Conservation (phyloP, 2,113 vertebrate species). For the Psephotus haematonotus region DNA sequence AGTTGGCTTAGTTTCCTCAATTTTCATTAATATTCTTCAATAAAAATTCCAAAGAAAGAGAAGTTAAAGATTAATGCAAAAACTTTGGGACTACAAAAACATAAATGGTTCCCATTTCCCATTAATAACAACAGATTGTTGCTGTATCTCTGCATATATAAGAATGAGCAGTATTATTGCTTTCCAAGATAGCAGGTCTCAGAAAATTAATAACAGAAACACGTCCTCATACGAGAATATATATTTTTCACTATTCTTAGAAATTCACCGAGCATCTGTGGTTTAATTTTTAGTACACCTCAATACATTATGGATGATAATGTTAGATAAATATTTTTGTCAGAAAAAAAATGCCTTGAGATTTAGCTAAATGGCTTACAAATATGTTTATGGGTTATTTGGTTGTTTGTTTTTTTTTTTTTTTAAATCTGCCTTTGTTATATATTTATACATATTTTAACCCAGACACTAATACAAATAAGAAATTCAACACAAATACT, state of each 20-base stretch:
- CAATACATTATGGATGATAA: slow-evolving; percentile 20
- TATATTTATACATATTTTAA: slow-evolving; percentile 16
- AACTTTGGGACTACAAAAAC: background rate
- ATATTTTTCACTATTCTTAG: background rate
- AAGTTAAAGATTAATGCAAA: background rate
- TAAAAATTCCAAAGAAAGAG: background rate
- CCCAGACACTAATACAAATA: slow-evolving; percentile 22
- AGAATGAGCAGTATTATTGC: background rate
- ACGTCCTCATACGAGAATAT: background rate
- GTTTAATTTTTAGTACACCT: slow-evolving; percentile 38
- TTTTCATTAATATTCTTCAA: background rate
- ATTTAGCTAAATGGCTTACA: background rate
- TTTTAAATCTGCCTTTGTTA: background rate
- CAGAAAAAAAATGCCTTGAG: background rate
- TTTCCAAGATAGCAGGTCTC: background rate
- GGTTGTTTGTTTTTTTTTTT: background rate
- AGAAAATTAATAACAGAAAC: background rate
- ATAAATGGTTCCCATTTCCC: background rate
- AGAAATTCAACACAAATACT: background rate
- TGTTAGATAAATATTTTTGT: slow-evolving; percentile 23
- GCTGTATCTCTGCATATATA: background rate
- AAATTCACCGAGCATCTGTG: background rate
- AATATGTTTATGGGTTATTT: background rate
- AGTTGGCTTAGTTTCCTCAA: background rate
- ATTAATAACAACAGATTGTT: background rate